Base-by-base conservation (phyloP, 2,888 invertebrate species). In the Poecilobothrus nobilitatus region DNA sequence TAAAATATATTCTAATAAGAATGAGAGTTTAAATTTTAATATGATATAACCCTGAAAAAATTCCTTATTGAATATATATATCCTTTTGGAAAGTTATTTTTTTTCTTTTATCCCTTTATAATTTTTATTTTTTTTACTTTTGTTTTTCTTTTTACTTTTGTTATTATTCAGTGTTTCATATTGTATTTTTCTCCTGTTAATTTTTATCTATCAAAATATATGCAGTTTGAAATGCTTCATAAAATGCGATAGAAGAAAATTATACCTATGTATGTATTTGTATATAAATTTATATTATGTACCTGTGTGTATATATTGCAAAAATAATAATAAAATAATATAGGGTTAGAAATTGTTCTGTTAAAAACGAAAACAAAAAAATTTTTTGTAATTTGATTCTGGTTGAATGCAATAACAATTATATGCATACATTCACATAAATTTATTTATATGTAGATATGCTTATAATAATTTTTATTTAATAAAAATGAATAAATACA, bases 21-120 rank as follows among this genome's bases (percentile, higher is more conserved):
- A 53, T 53, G 53, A 18, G 53, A 53, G 53, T 53, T 53, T 6
- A 53, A 12, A 53, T 53, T 53, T 6, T 53, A 53, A 53, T 53
- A 53, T 53, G 53, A 53, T 53, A 53, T 53, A 53, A 9, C 53
- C n/a, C 53, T 53, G 53, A 53, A 53, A 53, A 53, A 53, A 53
- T 18, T 53, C 53, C 53, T 53, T 53, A 53, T 53, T 53, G 53
- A 53, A 53, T 53, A n/a, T n/a, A n/a, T n/a, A n/a, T n/a, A 53
- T 53, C 53, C 53, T 53, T 53, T 53, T 53, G 12, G 9, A 8
- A 37, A 8, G 37, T 37, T 37, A 8, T 44, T 44, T 44, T 44
- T 44, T 6, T 44, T n/a, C n/a, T n/a, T 53, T 53, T 41, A 12
- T 41, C 41, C 15, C 15, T 12, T 41, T 41, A 41, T 41, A 12